Percentiles rank a stretch among this genome's conserved stretches.
These are phyloP conservation scores for Boleophthalmus pectinirostris DNA, from an alignment of 2,113 vertebrate genomes.

Conservation along the genomic window DNA sequence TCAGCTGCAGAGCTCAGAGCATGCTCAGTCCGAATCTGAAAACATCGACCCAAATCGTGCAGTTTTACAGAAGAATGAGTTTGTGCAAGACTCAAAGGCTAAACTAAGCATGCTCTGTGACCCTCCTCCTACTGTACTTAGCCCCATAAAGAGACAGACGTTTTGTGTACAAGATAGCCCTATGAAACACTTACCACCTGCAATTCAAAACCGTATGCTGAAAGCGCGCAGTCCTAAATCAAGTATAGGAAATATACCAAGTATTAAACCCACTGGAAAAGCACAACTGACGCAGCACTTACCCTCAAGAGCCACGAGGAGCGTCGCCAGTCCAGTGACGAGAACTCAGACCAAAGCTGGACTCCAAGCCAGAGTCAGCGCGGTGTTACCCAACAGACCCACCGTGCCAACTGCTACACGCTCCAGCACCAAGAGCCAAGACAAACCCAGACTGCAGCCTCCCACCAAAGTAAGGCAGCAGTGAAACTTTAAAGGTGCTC, in stretches of 20 bases:
- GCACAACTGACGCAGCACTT: not conserved
- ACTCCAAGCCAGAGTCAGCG: conserved; percentile 46
- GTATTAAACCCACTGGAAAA: not conserved
- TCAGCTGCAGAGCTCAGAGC: conserved; percentile 72
- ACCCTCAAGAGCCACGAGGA: not conserved
- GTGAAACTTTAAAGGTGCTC: too few species aligned
- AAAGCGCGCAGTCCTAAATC: not conserved
- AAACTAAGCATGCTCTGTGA: conserved; percentile 79
- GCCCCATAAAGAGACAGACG: conserved; percentile 86
- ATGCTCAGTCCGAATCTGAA: not conserved
- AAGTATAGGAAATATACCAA: not conserved
- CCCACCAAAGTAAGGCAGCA: conserved; percentile 50
- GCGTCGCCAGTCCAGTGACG: conserved; percentile 69
- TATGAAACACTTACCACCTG: conserved; percentile 66
- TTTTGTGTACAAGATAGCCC: conserved; percentile 83
- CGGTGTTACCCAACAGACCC: conserved; percentile 66
- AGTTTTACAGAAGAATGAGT: conserved; percentile 65
- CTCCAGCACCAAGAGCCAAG: conserved; percentile 41
- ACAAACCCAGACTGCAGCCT: conserved; percentile 67
- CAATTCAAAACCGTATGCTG: conserved; percentile 59
- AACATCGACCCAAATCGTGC: not conserved
- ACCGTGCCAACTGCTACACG: conserved; percentile 26
- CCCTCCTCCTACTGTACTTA: conserved; percentile 47
- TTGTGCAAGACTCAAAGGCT: conserved; percentile 76
- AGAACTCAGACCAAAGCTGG: conserved; percentile 40